Percentiles rank a stretch among this genome's conserved stretches.
Conservation (phyloP, 2,888 invertebrate species). For the Ctenicera cuprea region DNA sequence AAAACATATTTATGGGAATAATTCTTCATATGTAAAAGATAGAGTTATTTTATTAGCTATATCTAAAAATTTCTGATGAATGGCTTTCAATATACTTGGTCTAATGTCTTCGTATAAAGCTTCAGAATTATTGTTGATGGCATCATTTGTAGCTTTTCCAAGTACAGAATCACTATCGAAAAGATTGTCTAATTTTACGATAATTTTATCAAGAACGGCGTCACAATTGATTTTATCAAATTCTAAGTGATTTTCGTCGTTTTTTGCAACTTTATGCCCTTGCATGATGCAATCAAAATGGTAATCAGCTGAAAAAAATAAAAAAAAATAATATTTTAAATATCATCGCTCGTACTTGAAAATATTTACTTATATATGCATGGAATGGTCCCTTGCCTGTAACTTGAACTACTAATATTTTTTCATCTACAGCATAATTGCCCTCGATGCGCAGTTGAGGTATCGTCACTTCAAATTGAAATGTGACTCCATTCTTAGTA, state of each 20-base stretch:
- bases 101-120: conserved; percentile 80
- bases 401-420: conserved; percentile 25
- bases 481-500: not conserved
- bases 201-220: conserved; percentile 77
- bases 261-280: conserved; percentile 76
- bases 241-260: conserved; percentile 77
- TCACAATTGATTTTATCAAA: conserved; percentile 80
- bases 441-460: conserved; percentile 4
- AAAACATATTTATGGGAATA: conserved; percentile 74
- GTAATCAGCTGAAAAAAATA: conserved; percentile 77
- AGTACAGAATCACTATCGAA: conserved; percentile 81
- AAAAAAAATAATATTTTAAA: no score
- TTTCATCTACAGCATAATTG: conserved; percentile 24
- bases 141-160: conserved; percentile 79
- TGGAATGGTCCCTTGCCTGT: conserved; percentile 34
- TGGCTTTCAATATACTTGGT: conserved; percentile 78
- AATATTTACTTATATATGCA: conserved; percentile 44
- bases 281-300: conserved; percentile 79
- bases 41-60: conserved; percentile 83
- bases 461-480: conserved; percentile 21
- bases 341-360: no score
- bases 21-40: conserved; percentile 81
- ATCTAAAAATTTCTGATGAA: conserved; percentile 80
- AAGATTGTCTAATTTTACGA: conserved; percentile 79
- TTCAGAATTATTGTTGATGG: conserved; percentile 81